phyloP scores from a whole-genome alignment of 2,797 vertebrate species.

The Decapterus maruadsi region DNA sequence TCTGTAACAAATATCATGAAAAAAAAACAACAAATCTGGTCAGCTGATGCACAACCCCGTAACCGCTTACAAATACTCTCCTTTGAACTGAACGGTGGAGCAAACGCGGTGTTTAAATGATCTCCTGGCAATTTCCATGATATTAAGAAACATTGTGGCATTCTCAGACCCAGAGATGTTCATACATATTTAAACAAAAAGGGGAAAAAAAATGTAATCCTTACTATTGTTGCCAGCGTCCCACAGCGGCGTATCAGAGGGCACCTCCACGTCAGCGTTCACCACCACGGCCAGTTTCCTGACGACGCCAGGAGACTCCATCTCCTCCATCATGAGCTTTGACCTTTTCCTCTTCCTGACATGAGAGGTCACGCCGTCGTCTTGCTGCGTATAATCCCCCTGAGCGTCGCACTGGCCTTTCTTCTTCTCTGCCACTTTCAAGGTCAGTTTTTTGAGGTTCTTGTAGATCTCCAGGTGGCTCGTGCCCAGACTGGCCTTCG shows the following conservation, averaged over 20 bases:
- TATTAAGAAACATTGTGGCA: not conserved
- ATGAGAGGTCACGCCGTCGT: conserved; percentile 28
- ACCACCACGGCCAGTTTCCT: conserved; percentile 85
- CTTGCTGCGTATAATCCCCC: conserved; percentile 16
- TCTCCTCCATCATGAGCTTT: conserved; percentile 85
- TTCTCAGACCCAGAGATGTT: not conserved
- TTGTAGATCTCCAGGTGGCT: conserved; percentile 91
- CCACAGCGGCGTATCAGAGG: not conserved
- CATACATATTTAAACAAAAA: conserved; percentile 1
- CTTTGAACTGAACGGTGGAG: not conserved
- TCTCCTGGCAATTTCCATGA: not conserved
- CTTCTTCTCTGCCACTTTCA: conserved; percentile 81
- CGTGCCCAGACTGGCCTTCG: conserved; percentile 79
- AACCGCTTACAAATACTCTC: not conserved
- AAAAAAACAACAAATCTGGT: not conserved
- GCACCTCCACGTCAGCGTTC: conserved; percentile 32
- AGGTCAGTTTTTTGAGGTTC: conserved; percentile 86
- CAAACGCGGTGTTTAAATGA: not conserved
- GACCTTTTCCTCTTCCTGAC: conserved; percentile 74
- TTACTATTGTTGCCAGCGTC: conserved; percentile 64
- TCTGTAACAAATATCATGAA: conserved; percentile 41
- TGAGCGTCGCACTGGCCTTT: conserved; percentile 48
- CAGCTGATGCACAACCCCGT: not conserved
- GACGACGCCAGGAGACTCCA: conserved; percentile 85
- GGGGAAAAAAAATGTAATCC: not conserved